Evolutionary conservation across 1,140 invertebrate genomes (phyloP).

Genomic region (Dinothrombium tinctorium): DNA sequence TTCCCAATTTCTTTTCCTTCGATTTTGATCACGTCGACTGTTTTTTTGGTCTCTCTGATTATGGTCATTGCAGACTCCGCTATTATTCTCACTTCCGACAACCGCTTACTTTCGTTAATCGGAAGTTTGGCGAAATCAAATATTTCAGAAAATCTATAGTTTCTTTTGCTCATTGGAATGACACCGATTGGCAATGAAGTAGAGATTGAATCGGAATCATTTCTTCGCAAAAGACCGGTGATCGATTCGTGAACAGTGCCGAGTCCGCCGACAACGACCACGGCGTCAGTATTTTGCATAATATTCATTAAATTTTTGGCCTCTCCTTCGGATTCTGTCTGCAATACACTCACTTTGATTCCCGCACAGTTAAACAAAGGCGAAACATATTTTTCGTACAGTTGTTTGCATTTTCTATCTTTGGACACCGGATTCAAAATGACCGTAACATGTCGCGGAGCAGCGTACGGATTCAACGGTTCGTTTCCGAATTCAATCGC

Average conservation of each 20-base stretch:
- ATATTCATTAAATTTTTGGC: slow-evolving; percentile 43
- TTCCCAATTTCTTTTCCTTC: slow-evolving; percentile 34
- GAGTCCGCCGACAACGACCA: slow-evolving; percentile 77
- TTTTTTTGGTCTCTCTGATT: slow-evolving; percentile 39
- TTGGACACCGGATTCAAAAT: slow-evolving; percentile 73
- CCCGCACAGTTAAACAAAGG: slow-evolving; percentile 74
- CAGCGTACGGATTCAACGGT: slow-evolving; percentile 24
- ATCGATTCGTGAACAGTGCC: slow-evolving; percentile 69
- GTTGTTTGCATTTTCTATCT: slow-evolving; percentile 36
- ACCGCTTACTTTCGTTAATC: background rate
- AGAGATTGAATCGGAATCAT: slow-evolving; percentile 24
- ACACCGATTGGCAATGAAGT: background rate
- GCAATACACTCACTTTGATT: slow-evolving; percentile 37
- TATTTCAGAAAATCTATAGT: background rate
- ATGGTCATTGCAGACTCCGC: slow-evolving; percentile 56
- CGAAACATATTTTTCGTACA: slow-evolving; percentile 76
- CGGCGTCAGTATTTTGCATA: slow-evolving; percentile 47
- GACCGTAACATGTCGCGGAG: slow-evolving; percentile 46
- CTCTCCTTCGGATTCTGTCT: slow-evolving; percentile 9
- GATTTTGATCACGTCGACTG: slow-evolving; percentile 55
- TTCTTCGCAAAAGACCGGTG: slow-evolving; percentile 42
- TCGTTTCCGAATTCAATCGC: slow-evolving; percentile 34
- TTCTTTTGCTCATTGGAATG: background rate
- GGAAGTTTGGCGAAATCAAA: background rate
- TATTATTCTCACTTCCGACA: slow-evolving; percentile 19